Percentiles rank a stretch among this genome's conserved stretches.
Evolutionary conservation across 1,140 invertebrate species (phyloP).

Genomic region (Drosophila bipectinata): DNA sequence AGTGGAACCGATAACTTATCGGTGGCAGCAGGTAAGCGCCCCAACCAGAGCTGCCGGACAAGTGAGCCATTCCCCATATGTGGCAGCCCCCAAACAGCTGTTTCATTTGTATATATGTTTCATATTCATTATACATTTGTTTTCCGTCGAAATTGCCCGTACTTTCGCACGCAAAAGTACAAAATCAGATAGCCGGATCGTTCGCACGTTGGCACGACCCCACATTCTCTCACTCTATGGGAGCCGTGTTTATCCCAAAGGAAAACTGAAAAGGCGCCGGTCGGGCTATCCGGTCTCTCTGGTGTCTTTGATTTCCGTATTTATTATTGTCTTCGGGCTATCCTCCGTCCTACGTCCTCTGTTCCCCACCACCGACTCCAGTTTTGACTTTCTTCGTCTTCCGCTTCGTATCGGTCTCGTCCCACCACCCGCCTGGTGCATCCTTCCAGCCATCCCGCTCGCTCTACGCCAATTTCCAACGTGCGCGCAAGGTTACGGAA

Average conservation of each 20-base stretch:
- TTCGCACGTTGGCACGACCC: slow-evolving; percentile 3
- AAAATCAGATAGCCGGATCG: not conserved
- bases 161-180: slow-evolving; percentile 18
- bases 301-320: not conserved
- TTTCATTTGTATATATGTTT: slow-evolving; percentile 32
- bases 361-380: not conserved
- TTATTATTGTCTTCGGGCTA: not conserved
- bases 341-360: not conserved
- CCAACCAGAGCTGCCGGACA: not conserved
- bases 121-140: slow-evolving; percentile 30
- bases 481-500: slow-evolving; percentile 53
- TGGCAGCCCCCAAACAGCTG: slow-evolving; percentile 35
- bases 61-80: not conserved
- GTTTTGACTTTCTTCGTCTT: slow-evolving; percentile 7
- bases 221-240: not conserved
- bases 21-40: not conserved
- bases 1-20: not conserved
- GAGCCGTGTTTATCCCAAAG: not conserved
- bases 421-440: not conserved
- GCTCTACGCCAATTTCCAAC: slow-evolving; percentile 22
- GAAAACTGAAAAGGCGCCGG: not conserved
- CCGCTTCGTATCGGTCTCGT: not conserved
- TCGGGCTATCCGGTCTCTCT: not conserved
- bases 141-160: slow-evolving; percentile 23
- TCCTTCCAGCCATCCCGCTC: slow-evolving; percentile 1